phyloP scores from a whole-genome alignment of 2,888 invertebrate genomes.

The Brachycybe producta region DNA sequence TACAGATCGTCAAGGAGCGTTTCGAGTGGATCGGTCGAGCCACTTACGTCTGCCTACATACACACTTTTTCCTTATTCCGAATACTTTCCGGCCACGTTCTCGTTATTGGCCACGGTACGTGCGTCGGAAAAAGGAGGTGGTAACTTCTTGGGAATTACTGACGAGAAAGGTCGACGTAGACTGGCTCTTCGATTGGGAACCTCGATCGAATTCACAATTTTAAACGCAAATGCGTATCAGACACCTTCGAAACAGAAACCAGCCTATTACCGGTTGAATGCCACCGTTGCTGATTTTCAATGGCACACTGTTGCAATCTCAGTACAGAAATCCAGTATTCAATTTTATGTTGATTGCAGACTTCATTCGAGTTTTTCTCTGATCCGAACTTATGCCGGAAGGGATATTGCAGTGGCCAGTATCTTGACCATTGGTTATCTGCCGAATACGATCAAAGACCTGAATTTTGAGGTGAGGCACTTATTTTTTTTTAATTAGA shows the following conservation, averaged over 20 bases:
- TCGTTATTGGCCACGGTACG: slow-evolving; percentile 11
- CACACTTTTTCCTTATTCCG: slow-evolving; percentile 11
- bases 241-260: slow-evolving; percentile 9
- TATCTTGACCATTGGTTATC: slow-evolving; percentile 13
- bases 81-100: slow-evolving; percentile 15
- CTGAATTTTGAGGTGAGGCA: slow-evolving; percentile 13
- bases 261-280: slow-evolving; percentile 13
- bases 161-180: slow-evolving; percentile 16
- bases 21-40: slow-evolving; percentile 12
- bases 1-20: slow-evolving; percentile 11
- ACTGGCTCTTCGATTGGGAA: slow-evolving; percentile 10
- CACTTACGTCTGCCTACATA: slow-evolving; percentile 17
- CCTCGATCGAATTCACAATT: slow-evolving; percentile 12
- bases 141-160: slow-evolving; percentile 15
- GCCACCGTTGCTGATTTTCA: slow-evolving; percentile 8
- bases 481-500: no score
- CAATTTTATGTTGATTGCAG: slow-evolving; percentile 10
- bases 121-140: background rate
- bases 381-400: slow-evolving; percentile 3
- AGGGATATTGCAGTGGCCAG: slow-evolving; percentile 12
- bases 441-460: slow-evolving; percentile 14
- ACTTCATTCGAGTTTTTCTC: slow-evolving; percentile 5
- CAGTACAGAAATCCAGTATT: background rate
- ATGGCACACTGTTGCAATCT: slow-evolving; percentile 14
- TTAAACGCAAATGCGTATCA: slow-evolving; percentile 9